phyloP scores from a whole-genome alignment of 2,888 invertebrate genomes.

The Boloria euphrosyne region DNA sequence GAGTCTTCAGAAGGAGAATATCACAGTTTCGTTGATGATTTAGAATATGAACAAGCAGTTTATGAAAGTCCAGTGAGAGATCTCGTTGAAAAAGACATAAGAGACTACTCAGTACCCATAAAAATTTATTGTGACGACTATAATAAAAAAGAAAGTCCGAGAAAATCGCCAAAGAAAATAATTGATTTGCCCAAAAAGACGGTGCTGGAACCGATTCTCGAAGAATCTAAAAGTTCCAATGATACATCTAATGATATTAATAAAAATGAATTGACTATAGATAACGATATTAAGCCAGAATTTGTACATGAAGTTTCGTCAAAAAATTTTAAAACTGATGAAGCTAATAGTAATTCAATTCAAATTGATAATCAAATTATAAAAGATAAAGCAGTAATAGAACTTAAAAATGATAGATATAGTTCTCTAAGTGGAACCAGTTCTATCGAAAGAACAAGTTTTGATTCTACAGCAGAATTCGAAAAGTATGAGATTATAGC shows the following conservation, averaged over 20 bases:
- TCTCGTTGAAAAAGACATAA: constrained; percentile 73
- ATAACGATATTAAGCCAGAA: constrained; percentile 10
- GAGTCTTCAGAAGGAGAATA: constrained; percentile 71
- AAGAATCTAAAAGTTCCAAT: constrained; percentile 75
- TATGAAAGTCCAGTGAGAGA: constrained; percentile 76
- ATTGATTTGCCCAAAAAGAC: constrained; percentile 47
- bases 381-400: too few relatives aligned
- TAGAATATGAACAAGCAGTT: constrained; percentile 61
- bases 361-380: constrained; percentile 2
- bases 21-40: constrained; percentile 71
- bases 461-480: constrained; percentile 71
- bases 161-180: constrained; percentile 58
- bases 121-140: constrained; percentile 72
- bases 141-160: constrained; percentile 52
- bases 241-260: constrained; percentile 55
- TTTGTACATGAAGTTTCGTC: neutral
- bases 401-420: constrained; percentile 17
- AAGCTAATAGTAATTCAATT: neutral
- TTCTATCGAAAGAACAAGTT: constrained; percentile 56
- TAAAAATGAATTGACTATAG: constrained; percentile 38
- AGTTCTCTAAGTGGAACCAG: constrained; percentile 44
- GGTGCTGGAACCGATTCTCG: constrained; percentile 70
- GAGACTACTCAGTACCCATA: constrained; percentile 76
- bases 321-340: neutral
- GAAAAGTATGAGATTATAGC: constrained; percentile 67